Evolutionary conservation across 2,113 vertebrate species (phyloP).

Genomic region (Arothron firmamentum): DNA sequence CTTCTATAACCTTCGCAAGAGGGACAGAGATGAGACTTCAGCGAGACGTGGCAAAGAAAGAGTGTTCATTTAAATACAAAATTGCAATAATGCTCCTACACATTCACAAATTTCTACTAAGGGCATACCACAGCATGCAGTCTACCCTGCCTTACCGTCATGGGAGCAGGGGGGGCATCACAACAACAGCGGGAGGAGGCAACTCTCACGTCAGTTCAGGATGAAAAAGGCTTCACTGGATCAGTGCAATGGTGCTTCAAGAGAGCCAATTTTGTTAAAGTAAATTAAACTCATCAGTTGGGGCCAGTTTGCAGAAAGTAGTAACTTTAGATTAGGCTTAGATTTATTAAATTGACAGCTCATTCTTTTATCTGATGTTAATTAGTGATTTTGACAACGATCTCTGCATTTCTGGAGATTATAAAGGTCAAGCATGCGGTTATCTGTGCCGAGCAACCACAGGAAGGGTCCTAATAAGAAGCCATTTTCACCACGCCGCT

Average conservation of each 20-base stretch:
- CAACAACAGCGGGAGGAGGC: constrained; percentile 68
- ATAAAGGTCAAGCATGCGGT: constrained; percentile 17
- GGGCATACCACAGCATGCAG: constrained; percentile 73
- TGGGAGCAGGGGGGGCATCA: constrained; percentile 54
- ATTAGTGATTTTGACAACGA: constrained; percentile 11
- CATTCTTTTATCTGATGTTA: not conserved
- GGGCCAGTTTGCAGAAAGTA: not conserved
- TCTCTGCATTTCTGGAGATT: constrained; percentile 22
- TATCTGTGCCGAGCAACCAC: not conserved
- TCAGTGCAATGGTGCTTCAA: not conserved
- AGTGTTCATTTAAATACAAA: constrained; percentile 59
- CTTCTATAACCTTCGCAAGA: constrained; percentile 39
- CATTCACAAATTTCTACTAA: constrained; percentile 71
- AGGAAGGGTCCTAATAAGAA: constrained; percentile 14
- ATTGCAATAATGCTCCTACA: constrained; percentile 66
- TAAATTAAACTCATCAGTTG: constrained; percentile 7
- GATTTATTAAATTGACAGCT: constrained; percentile 1
- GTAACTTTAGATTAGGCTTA: constrained; percentile 43
- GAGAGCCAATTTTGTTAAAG: too few relatives aligned
- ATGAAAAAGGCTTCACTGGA: constrained; percentile 7
- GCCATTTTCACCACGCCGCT: constrained; percentile 17
- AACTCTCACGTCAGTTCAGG: constrained; percentile 29
- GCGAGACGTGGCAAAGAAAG: constrained; percentile 58
- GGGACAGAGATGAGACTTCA: constrained; percentile 39
- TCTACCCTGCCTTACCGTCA: constrained; percentile 65